Base-by-base conservation (phyloP, 2,797 vertebrate genomes). In the Sorex maritimensis region DNA sequence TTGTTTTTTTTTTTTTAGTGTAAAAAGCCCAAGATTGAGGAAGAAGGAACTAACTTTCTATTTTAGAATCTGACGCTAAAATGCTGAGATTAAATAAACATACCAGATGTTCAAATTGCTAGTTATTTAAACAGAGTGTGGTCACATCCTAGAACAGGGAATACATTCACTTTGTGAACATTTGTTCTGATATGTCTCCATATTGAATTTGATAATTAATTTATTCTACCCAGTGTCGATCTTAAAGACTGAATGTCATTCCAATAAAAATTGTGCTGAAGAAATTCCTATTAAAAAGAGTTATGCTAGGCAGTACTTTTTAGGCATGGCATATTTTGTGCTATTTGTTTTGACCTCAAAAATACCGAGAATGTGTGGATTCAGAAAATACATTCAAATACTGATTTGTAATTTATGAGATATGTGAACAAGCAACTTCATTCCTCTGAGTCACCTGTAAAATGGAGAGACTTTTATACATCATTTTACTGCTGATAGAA, bases 31-130 rank as follows among this genome's bases (percentile, higher is more conserved):
- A 75, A 49, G 12, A 81, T 13, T 84, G 91, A 93, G 79, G 81
- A 94, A 90, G 55, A 91, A 91, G 89, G 30, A 93, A 61, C 79
- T 87, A 82, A 93, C 87, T 87, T 49, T 63, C 87, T 69, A 34
- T 85, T 89, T 95, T 95, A 94, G 68, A 92, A 80, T 89, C 80
- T 80, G 75, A 94, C 68, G 84, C 49, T 93, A 80, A 96, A 92
- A 55, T 72, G 21, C 67, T 69, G 91, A 89, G 55, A 91, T 90
- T 86, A 91, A 93, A 86, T 93, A 93, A 92, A 94, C 74, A 95
- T 61, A 89, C n/a, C 78, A 86, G 86, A 91, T 82, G 79, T 90
- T 88, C 77, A 78, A 74, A 88, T 92, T 85, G 84, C 86, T 82
- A 80, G 83, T 82, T 88, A 74, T 84, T 94, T 79, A 88, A 93